phyloP scores from a whole-genome alignment of 2,113 vertebrate genomes.

The Poecile atricapillus region DNA sequence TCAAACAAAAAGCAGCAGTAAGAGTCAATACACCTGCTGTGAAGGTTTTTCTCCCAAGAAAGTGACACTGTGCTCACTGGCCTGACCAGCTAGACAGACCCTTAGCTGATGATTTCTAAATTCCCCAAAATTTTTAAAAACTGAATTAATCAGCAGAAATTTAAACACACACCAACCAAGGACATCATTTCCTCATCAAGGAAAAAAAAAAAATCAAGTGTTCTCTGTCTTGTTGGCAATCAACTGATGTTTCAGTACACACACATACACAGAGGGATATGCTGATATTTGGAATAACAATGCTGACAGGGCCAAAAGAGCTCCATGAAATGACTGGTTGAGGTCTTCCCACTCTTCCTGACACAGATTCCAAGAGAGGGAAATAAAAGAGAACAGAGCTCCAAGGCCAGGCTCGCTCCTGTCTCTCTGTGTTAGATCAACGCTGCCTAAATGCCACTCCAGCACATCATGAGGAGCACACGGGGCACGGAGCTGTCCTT shows the following conservation, averaged over 20 bases:
- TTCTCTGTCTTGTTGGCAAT: not conserved
- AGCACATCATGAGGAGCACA: not conserved
- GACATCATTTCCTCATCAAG: not conserved
- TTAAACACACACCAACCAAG: not conserved
- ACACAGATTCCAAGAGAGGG: not conserved
- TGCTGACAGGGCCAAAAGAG: not conserved
- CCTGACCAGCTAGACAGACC: not conserved
- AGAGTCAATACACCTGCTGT: not conserved
- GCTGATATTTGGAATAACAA: not conserved
- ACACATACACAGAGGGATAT: accelerated
- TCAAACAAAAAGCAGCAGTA: not conserved
- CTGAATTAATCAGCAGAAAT: not conserved
- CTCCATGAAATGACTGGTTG: not conserved
- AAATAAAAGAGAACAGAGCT: not conserved
- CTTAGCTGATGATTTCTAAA: not conserved
- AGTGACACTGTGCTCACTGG: not conserved
- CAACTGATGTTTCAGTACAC: not conserved
- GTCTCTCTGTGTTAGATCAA: not conserved
- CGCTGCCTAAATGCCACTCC: not conserved
- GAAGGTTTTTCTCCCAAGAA: not conserved
- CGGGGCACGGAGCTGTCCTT: not conserved
- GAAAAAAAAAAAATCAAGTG: not conserved
- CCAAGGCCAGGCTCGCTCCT: not conserved
- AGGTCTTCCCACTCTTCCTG: not conserved
- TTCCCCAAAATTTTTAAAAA: not conserved